Percentiles rank a stretch among this genome's conserved stretches.
Conservation (phyloP, 2,113 vertebrate genomes). For the Morone saxatilis region DNA sequence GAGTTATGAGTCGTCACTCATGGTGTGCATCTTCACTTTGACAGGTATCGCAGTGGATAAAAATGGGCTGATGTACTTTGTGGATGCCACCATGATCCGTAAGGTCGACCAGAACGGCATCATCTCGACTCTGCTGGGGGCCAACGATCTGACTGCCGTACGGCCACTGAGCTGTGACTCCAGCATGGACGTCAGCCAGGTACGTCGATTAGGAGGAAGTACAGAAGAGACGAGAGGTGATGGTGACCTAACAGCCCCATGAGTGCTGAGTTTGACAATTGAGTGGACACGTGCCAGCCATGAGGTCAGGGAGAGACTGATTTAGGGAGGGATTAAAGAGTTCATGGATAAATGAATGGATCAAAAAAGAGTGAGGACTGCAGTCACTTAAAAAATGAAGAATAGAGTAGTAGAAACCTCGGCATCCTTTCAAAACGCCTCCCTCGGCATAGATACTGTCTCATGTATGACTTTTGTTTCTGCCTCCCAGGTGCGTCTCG, state of each 20-base stretch:
- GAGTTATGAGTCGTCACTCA: conserved; percentile 66
- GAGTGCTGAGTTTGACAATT: conserved; percentile 87
- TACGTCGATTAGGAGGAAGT: conserved; percentile 65
- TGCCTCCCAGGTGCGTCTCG: conserved; percentile 91
- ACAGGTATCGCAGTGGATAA: conserved; percentile 98
- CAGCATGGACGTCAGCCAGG: conserved; percentile 99
- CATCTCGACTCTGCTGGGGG: conserved; percentile 97
- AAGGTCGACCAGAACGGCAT: conserved; percentile 99
- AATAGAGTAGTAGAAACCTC: conserved; percentile 54
- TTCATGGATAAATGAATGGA: conserved; percentile 65
- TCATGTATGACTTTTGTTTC: conserved; percentile 40
- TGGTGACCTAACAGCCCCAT: conserved; percentile 87
- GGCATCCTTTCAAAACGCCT: conserved; percentile 40
- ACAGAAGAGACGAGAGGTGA: conserved; percentile 27
- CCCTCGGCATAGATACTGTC: conserved; percentile 5
- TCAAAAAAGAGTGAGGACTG: conserved; percentile 55
- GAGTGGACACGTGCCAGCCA: conserved; percentile 93
- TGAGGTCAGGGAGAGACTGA: conserved; percentile 65
- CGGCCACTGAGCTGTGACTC: conserved; percentile 90
- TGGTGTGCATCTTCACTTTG: conserved; percentile 42
- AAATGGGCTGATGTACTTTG: conserved; percentile 98
- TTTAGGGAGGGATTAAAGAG: conserved; percentile 67
- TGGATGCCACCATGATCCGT: conserved; percentile 98
- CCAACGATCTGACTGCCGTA: conserved; percentile 96
- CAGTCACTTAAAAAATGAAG: conserved; percentile 68